Evolutionary conservation across 2,797 vertebrate genomes (phyloP).

Genomic region (Neoniphon sammara): DNA sequence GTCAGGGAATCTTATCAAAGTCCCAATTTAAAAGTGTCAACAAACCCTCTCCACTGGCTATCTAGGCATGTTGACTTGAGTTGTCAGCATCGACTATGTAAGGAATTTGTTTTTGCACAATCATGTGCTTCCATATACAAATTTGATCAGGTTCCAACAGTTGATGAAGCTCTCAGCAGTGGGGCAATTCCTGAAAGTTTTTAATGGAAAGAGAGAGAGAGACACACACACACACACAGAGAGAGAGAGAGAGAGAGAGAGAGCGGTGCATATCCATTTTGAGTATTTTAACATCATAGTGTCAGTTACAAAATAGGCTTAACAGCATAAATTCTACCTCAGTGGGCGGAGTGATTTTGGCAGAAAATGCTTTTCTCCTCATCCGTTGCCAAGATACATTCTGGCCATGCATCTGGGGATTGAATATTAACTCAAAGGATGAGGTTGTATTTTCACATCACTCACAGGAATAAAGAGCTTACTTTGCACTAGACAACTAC

Average conservation of each 20-base stretch:
- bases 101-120: neutral
- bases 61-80: neutral
- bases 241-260: no score
- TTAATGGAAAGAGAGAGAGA: neutral
- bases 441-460: neutral
- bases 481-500: neutral
- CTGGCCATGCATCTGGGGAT: constrained; percentile 4
- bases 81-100: neutral
- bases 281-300: neutral
- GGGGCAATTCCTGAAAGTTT: neutral
- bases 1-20: neutral
- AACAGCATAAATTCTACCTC: neutral
- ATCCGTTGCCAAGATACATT: constrained; percentile 15
- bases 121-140: neutral
- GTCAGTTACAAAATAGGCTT: neutral
- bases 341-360: constrained; percentile 29
- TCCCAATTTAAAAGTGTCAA: neutral
- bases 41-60: neutral
- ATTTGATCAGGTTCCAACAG: neutral
- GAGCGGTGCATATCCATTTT: neutral
- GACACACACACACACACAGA: no score
- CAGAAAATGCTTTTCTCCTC: constrained; percentile 12
- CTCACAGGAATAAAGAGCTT: neutral
- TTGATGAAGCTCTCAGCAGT: neutral
- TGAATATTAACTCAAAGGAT: constrained; percentile 33